A percentile compares a stretch with the other conserved stretches of the same genome.
phyloP scores from a whole-genome alignment of 2,888 invertebrate genomes.

The Hyalella azteca region DNA sequence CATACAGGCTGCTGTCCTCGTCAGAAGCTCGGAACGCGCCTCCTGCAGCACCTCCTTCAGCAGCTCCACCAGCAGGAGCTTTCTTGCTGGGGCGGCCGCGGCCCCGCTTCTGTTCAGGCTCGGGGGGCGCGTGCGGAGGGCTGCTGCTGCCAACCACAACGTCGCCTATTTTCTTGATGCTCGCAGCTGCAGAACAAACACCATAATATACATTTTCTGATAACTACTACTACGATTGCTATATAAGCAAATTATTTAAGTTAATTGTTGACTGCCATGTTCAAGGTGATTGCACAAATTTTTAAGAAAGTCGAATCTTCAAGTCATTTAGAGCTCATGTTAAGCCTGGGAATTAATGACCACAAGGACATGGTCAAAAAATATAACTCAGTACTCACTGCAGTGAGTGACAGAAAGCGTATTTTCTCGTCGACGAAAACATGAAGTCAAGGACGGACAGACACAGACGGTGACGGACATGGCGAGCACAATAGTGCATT shows the following conservation, averaged over 20 bases:
- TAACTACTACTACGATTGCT: neutral
- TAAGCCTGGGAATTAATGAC: too few relatives aligned
- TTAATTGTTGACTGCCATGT: too few relatives aligned
- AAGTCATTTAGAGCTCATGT: too few relatives aligned
- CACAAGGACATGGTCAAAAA: too few relatives aligned
- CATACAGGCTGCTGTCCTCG: slow-evolving; percentile 84
- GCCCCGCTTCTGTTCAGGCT: slow-evolving; percentile 54
- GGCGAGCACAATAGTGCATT: too few relatives aligned
- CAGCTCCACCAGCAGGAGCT: slow-evolving; percentile 60
- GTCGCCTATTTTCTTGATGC: slow-evolving; percentile 60
- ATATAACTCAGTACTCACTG: too few relatives aligned
- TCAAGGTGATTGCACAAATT: too few relatives aligned
- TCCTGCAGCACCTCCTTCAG: slow-evolving; percentile 73
- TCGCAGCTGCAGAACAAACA: slow-evolving; percentile 60
- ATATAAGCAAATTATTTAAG: neutral
- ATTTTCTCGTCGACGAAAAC: too few relatives aligned
- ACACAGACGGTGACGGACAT: too few relatives aligned
- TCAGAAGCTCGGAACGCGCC: slow-evolving; percentile 69
- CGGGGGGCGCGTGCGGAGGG: slow-evolving; percentile 41
- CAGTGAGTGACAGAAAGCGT: too few relatives aligned
- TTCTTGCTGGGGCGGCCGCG: slow-evolving; percentile 66
- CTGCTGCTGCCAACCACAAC: slow-evolving; percentile 61
- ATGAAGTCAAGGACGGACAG: too few relatives aligned
- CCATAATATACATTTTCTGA: neutral
- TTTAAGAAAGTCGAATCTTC: too few relatives aligned